phyloP scores from a whole-genome alignment of 2,797 vertebrate genomes.

The Artibeus lituratus region DNA sequence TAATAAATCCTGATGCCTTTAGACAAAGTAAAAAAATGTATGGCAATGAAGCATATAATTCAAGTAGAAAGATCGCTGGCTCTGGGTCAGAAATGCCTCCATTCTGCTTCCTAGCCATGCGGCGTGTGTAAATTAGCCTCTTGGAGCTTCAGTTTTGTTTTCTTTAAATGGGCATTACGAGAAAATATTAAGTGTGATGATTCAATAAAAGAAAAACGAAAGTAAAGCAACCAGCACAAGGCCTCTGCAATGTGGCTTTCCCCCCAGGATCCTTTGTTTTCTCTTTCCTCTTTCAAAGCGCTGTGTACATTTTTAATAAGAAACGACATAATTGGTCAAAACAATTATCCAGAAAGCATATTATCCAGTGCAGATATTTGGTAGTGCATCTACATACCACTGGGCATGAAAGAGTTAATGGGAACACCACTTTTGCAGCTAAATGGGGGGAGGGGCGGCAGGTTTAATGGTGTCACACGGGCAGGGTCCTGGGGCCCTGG shows the following conservation, averaged over 20 bases:
- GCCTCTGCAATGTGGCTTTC: background rate
- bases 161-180: background rate
- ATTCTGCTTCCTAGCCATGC: background rate
- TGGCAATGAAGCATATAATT: background rate
- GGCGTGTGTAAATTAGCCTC: background rate
- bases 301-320: background rate
- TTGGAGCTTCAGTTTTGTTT: background rate
- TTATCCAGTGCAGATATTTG: background rate
- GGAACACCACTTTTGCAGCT: background rate
- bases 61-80: background rate
- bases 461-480: background rate
- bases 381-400: background rate
- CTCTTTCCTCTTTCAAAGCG: background rate
- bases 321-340: background rate
- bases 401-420: constrained; percentile 30
- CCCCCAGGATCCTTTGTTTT: background rate
- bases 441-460: background rate
- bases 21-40: background rate
- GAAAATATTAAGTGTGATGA: background rate
- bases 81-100: background rate
- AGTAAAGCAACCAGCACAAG: background rate
- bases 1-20: background rate
- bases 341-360: background rate
- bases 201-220: background rate
- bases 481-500: background rate